Evolutionary conservation across 2,888 invertebrate genomes (phyloP).

Genomic region (Andrena hattorfiana): DNA sequence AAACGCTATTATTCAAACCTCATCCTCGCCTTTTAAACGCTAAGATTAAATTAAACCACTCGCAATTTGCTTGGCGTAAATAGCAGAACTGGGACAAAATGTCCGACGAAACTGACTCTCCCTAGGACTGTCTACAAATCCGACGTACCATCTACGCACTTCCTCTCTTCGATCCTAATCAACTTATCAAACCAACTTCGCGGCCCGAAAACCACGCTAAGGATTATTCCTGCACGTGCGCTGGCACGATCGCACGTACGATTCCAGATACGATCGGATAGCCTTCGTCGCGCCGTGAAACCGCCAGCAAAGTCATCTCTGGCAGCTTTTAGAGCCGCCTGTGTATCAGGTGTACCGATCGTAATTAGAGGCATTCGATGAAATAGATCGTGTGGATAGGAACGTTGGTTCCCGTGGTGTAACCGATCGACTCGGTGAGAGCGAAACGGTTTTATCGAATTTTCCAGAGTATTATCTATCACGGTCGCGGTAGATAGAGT

Average conservation of each 20-base stretch:
- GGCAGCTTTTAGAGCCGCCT: constrained; percentile 4
- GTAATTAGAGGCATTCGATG: constrained; percentile 51
- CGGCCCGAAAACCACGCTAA: background rate
- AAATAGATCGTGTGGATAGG: constrained; percentile 32
- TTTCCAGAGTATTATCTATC: constrained; percentile 73
- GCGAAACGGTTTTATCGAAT: constrained; percentile 66
- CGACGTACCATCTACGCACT: background rate
- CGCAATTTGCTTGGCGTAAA: background rate
- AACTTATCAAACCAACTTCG: constrained; percentile 19
- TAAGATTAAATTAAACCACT: background rate
- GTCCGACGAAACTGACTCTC: background rate
- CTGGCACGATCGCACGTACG: constrained; percentile 6
- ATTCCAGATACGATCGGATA: background rate
- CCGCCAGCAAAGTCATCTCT: constrained; percentile 28
- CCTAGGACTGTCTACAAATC: background rate
- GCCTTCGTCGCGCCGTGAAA: background rate
- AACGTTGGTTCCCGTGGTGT: constrained; percentile 16
- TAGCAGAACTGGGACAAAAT: constrained; percentile 2
- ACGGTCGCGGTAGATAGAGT: constrained; percentile 76
- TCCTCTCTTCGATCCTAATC: background rate
- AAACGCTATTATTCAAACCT: no score
- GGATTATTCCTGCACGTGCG: background rate
- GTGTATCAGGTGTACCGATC: constrained; percentile 29
- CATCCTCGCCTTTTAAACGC: no score
- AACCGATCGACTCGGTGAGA: constrained; percentile 44